These are phyloP conservation scores for Creontiades dilutus DNA, from an alignment of 2,888 invertebrate species.

Conservation along the genomic window DNA sequence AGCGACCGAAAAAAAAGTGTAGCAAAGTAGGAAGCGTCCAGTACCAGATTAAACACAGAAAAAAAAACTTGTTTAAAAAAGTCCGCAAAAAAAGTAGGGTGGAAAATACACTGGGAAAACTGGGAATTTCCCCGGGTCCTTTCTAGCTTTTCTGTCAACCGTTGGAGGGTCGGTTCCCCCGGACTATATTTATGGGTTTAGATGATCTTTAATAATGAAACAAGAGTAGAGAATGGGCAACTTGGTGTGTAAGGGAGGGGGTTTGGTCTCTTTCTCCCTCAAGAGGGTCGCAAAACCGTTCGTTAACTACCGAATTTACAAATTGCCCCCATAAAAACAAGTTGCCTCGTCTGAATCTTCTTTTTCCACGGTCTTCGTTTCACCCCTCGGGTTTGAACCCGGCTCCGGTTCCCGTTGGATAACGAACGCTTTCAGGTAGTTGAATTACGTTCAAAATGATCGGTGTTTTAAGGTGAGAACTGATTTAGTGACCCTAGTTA, in stretches of 20 bases:
- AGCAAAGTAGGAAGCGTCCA: background rate
- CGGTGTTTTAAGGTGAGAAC: too few species aligned
- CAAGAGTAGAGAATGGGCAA: constrained; percentile 40
- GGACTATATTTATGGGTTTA: constrained; percentile 55
- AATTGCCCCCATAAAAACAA: constrained; percentile 61
- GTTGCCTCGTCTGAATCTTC: background rate
- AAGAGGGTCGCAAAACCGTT: constrained; percentile 60
- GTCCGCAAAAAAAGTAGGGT: background rate
- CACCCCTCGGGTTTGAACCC: background rate
- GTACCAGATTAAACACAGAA: constrained; percentile 45
- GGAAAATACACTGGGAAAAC: constrained; percentile 8
- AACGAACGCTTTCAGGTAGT: too few species aligned
- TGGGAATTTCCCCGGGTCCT: constrained; percentile 1
- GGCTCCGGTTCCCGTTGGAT: background rate
- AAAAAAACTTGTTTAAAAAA: constrained; percentile 34
- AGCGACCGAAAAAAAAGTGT: background rate
- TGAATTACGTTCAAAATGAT: too few species aligned
- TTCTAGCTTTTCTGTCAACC: constrained; percentile 42
- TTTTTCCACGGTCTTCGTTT: background rate
- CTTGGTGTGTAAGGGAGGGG: background rate
- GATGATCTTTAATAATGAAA: constrained; percentile 64
- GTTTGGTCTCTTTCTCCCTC: constrained; percentile 6
- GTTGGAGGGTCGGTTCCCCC: background rate
- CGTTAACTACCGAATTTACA: constrained; percentile 63
- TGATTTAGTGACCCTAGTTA: too few species aligned